Evolutionary conservation across 2,888 invertebrate species (phyloP).

Genomic region (Aspidiotus rigidus): DNA sequence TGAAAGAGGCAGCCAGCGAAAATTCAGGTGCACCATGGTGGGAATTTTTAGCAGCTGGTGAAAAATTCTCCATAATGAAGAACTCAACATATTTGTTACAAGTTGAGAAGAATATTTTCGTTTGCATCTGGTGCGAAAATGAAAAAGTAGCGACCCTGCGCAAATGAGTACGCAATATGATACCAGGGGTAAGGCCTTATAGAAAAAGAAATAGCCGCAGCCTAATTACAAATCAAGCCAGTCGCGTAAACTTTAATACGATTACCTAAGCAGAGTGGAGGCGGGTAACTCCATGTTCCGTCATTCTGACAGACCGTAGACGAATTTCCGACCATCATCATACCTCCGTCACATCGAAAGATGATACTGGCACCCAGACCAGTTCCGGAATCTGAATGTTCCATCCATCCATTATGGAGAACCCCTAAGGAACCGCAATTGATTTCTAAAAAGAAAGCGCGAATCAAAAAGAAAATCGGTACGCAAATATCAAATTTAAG

Average conservation of each 20-base stretch:
- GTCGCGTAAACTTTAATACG: constrained; percentile 25
- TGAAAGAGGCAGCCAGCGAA: no score
- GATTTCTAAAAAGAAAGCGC: constrained; percentile 61
- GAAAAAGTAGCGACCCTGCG: not conserved
- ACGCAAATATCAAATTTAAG: not conserved
- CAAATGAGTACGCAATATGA: not conserved
- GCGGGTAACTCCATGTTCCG: constrained; percentile 87
- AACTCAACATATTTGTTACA: no score
- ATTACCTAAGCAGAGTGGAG: constrained; percentile 81
- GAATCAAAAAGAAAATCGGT: constrained; percentile 27
- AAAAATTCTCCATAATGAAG: no score
- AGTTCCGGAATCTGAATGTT: constrained; percentile 80
- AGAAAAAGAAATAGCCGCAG: not conserved
- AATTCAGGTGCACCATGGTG: no score
- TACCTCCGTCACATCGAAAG: constrained; percentile 85
- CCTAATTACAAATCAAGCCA: no score
- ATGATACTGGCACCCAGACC: constrained; percentile 85
- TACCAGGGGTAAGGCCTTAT: not conserved
- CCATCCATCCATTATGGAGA: constrained; percentile 91
- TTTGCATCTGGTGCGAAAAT: no score
- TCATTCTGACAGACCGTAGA: constrained; percentile 88
- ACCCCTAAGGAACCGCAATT: constrained; percentile 91
- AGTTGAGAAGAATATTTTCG: no score
- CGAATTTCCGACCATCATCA: constrained; percentile 77
- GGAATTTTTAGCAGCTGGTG: no score